Conservation (phyloP, 1,140 invertebrate species). For the Sycobia sp. region DNA sequence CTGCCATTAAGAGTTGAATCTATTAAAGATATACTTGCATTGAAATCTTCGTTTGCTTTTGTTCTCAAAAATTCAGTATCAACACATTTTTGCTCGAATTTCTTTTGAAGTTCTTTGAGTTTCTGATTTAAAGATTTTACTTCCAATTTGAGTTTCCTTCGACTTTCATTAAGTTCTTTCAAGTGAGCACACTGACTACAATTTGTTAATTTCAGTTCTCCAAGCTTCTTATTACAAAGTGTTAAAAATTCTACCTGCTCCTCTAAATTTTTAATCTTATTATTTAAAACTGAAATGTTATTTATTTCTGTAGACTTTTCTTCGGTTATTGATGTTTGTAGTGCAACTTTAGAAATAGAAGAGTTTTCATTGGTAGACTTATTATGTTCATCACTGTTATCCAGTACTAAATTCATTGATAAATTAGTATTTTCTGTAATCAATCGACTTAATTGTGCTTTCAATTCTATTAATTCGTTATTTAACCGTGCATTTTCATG, state of each 20-base stretch:
- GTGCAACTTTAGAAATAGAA: not conserved
- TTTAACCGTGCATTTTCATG: conserved; percentile 23
- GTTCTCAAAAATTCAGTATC: conserved; percentile 38
- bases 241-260: conserved; percentile 38
- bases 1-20: conserved; percentile 35
- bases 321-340: not conserved
- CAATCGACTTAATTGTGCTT: conserved; percentile 16
- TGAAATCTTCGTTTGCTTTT: conserved; percentile 44
- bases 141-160: conserved; percentile 44
- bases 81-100: conserved; percentile 42
- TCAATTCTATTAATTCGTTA: conserved; percentile 27
- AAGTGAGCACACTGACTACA: conserved; percentile 45
- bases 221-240: conserved; percentile 42
- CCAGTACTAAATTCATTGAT: conserved; percentile 25
- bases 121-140: conserved; percentile 43
- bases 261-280: conserved; percentile 34
- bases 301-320: not conserved
- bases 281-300: conserved; percentile 34
- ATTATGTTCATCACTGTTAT: conserved; percentile 21
- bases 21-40: conserved; percentile 36
- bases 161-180: conserved; percentile 41
- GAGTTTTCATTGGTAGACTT: not conserved
- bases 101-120: conserved; percentile 41
- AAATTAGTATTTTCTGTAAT: conserved; percentile 31
- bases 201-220: conserved; percentile 41